Percentiles rank a stretch among this genome's conserved stretches.
phyloP scores from a whole-genome alignment of 2,797 vertebrate genomes.

The Urophycis tenuis region DNA sequence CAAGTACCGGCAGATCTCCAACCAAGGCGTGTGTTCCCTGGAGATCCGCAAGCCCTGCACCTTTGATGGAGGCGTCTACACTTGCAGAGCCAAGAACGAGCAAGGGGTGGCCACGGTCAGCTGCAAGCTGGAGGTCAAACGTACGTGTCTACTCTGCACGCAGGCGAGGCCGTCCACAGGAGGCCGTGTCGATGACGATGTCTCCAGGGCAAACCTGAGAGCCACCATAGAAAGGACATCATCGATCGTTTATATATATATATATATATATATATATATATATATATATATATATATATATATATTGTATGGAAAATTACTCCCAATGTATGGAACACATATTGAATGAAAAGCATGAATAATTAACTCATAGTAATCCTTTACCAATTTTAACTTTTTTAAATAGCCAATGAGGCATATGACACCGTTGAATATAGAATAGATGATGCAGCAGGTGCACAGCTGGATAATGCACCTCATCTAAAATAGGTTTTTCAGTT shows the following conservation, averaged over 20 bases:
- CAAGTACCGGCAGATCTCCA: conserved; percentile 77
- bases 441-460: background rate
- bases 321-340: background rate
- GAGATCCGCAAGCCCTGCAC: conserved; percentile 86
- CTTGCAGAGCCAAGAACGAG: conserved; percentile 83
- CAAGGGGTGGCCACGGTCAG: conserved; percentile 82
- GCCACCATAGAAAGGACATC: background rate
- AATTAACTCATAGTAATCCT: background rate
- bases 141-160: conserved; percentile 64
- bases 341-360: background rate
- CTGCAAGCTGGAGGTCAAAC: conserved; percentile 87
- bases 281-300: too few relatives aligned
- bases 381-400: background rate
- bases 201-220: background rate
- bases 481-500: background rate
- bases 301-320: background rate
- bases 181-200: background rate
- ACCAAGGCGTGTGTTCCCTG: conserved; percentile 84
- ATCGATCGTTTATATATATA: too few relatives aligned
- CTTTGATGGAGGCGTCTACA: conserved; percentile 86
- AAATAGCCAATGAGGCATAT: background rate
- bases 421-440: background rate
- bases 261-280: too few relatives aligned
- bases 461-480: background rate
- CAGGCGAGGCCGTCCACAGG: background rate